phyloP scores from a whole-genome alignment of 2,113 vertebrate species.

The Platysteira castanea region DNA sequence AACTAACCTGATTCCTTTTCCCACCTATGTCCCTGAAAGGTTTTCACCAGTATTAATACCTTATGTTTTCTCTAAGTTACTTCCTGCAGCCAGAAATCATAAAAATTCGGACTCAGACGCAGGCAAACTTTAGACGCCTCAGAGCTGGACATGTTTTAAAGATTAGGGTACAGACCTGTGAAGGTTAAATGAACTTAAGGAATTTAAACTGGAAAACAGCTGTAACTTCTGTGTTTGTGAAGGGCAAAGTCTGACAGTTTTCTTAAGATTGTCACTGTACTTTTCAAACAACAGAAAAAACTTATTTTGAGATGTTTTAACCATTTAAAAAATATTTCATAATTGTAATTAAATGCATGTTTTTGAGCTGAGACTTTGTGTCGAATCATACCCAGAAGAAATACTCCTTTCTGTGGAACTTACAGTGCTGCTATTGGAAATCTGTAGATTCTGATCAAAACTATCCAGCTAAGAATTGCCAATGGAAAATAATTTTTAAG shows the following conservation, averaged over 20 bases:
- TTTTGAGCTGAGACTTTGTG: background rate
- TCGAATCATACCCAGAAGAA: background rate
- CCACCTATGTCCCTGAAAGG: background rate
- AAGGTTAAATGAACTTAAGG: background rate
- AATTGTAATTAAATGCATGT: background rate
- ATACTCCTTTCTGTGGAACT: background rate
- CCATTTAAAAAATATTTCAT: background rate
- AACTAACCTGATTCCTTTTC: background rate
- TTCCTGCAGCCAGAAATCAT: background rate
- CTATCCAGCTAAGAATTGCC: background rate
- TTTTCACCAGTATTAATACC: background rate
- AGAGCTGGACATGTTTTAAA: background rate
- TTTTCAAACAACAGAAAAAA: background rate
- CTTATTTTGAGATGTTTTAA: background rate
- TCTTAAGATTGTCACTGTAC: accelerated
- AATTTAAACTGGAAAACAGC: background rate
- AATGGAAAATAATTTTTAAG: background rate
- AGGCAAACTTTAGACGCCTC: background rate
- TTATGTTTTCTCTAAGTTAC: background rate
- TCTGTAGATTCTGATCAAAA: background rate
- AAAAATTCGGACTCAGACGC: background rate
- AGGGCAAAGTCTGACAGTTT: background rate
- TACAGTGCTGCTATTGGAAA: background rate
- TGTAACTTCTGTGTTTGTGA: background rate
- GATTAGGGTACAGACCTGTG: background rate